Conservation (phyloP, 2,888 invertebrate species). For the Autographa gamma region DNA sequence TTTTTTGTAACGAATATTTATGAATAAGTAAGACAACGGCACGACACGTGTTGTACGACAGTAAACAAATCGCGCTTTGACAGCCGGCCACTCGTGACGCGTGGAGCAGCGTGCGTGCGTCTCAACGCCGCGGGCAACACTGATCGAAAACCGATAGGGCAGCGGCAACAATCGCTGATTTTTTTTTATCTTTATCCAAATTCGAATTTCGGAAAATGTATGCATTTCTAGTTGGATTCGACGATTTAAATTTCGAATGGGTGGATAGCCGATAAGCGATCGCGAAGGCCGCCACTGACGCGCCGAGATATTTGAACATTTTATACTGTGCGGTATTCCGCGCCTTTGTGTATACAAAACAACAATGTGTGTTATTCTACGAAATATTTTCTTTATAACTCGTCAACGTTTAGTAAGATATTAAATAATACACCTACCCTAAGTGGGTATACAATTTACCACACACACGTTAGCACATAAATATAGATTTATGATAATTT, state of each 20-base stretch:
- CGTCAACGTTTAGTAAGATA: conserved; percentile 15
- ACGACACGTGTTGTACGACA: conserved; percentile 68
- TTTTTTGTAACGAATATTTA: conserved; percentile 34
- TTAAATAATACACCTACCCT: conserved; percentile 14
- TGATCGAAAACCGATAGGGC: conserved; percentile 80
- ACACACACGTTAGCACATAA: conserved; percentile 19
- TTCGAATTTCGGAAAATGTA: conserved; percentile 25
- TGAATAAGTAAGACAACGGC: conserved; percentile 47
- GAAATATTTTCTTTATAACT: conserved; percentile 38
- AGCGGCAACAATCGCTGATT: conserved; percentile 64
- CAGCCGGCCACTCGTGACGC: conserved; percentile 58
- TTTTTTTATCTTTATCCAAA: conserved; percentile 52
- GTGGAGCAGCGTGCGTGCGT: conserved; percentile 73
- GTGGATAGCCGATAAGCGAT: neutral
- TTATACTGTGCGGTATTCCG: conserved; percentile 12
- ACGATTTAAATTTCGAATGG: conserved; percentile 9
- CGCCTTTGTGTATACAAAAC: conserved; percentile 23
- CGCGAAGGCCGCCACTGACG: conserved; percentile 16
- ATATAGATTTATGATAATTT: conserved; percentile 39
- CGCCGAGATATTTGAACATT: conserved; percentile 20
- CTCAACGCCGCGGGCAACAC: conserved; percentile 74
- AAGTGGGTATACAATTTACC: conserved; percentile 14
- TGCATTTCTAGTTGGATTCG: conserved; percentile 18
- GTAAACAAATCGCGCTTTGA: conserved; percentile 72
- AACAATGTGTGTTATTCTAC: conserved; percentile 21